Conservation (phyloP, 92 coral and sea anemone genomes). For the Chrysogorgia sp. region DNA sequence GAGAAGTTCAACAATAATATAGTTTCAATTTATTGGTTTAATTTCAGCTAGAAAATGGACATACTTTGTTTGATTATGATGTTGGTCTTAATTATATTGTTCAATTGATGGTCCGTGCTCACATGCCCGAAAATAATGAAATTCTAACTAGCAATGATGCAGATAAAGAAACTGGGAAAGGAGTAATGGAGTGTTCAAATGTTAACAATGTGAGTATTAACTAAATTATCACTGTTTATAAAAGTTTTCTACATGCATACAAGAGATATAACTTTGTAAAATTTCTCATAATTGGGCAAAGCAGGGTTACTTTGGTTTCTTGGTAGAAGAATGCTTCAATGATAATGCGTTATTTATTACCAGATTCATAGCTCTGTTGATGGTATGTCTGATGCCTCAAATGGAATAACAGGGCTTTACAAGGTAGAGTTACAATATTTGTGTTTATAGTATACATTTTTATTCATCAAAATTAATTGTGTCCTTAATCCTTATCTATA, state of each 20-base stretch:
- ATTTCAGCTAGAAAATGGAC: constrained; percentile 85
- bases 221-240: too few relatives aligned
- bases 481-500: too few relatives aligned
- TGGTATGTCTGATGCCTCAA: constrained; percentile 1
- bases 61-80: constrained; percentile 88
- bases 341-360: too few relatives aligned
- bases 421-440: constrained; percentile 4
- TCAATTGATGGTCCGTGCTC: constrained; percentile 71
- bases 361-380: constrained; percentile 2
- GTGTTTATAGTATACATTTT: not conserved
- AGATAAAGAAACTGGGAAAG: not conserved
- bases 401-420: constrained; percentile 24
- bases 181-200: not conserved
- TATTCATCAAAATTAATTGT: too few relatives aligned
- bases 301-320: too few relatives aligned
- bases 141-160: not conserved
- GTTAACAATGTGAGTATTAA: too few relatives aligned
- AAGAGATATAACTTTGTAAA: too few relatives aligned
- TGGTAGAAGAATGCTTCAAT: too few relatives aligned
- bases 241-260: too few relatives aligned
- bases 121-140: not conserved
- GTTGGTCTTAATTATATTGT: constrained; percentile 89
- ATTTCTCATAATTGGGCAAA: too few relatives aligned
- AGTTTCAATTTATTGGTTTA: not conserved
- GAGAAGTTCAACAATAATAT: too few relatives aligned